Base-by-base conservation (phyloP, 2,113 vertebrate genomes). In the Lagopus leucura region DNA sequence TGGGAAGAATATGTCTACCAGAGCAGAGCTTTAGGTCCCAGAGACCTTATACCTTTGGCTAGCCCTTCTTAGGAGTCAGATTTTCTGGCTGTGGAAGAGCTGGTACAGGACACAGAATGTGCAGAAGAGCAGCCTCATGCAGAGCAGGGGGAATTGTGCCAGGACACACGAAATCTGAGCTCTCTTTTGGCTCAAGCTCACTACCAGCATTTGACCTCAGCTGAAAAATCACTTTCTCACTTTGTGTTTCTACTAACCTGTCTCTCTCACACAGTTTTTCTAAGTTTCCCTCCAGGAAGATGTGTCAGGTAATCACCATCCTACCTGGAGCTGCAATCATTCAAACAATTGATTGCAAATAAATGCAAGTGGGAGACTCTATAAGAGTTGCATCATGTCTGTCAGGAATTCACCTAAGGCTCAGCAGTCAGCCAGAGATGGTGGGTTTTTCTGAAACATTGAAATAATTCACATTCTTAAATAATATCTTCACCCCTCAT, bases 301-400 rank as follows among this genome's bases (percentile, higher is more conserved):
- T 8, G 8, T 36, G 55, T 52, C 34, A 81, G 6, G 38, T 22
- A 73, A 61, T 3, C 9, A 20, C 32, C 13, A 3, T 28, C 1
- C 47, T 45, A 70, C n/a, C 32, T 21, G 32, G 45, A 85, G 21
- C 25, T 57, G 5, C 20, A 22, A 2, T 12, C 8, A 21, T 8
- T 2, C 30, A 63, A 73, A 20, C 28, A 66, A 42, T 0, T 63
- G 36, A 34, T 25, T 61, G 24, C 11, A 63, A 82, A 75, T 61
- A 42, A 61, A 13, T 36, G 55, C 38, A 32, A 16, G 32, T 2
- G 1, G 47, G 22, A 38, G 61, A 24, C 12, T 75, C 30, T 47
- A 74, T 38, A 34, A 17, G 20, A 13, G 28, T 18, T 32, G 2
- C 1, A 1, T 17, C 1, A 0, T 7, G 20, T 24, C 48, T 27